Base-by-base conservation (phyloP, 2,888 invertebrate genomes). In the Hydrotaea diabolus region DNA sequence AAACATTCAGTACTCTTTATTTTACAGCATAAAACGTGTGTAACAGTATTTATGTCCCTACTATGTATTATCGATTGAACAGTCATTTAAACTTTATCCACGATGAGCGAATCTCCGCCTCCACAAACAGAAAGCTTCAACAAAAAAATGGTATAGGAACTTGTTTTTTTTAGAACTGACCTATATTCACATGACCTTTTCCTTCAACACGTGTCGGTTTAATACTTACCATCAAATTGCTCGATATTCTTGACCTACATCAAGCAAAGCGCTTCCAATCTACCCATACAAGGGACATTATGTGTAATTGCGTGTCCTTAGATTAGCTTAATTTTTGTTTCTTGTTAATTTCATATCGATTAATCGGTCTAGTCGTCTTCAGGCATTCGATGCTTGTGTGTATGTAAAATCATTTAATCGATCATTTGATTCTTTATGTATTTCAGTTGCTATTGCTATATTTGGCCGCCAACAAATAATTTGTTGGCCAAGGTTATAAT, bases 401-500 rank as follows among this genome's bases (percentile, higher is more conserved):
- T n/a, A n/a, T 7, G 13, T 17, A 11, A 57, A 11, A 2, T 23
- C 26, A 59, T 23, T 59, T 59, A 59, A 23, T 59, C 59, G 59
- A 59, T 23, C 23, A 57, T 8, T 57, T 57, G 21, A 21, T 57
- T 23, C 21, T 23, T 31, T 31, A 7, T 19, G 59, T 26, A 9
- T n/a, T n/a, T n/a, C 13, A 11, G 3, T 55, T 55, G 8, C 26
- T 59, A 55, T 55, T 59, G 59, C 11, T 59, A 9, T 26, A 23
- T 23, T 59, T 59, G 26, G 59, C 59, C 59, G 59, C 59, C 26
- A 59, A 59, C 26, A 59, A 11, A 15, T 23, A 26, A 26, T 59
- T 59, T 59, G 59, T 59, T 59, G 59, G 59, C 59, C 59, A 59
- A 59, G 59, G 59, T 59, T 26, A 59, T 59, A 26, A 13, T 13